These are phyloP conservation scores for Camponotus pennsylvanicus DNA, from an alignment of 1,140 invertebrate species.

Conservation along the genomic window DNA sequence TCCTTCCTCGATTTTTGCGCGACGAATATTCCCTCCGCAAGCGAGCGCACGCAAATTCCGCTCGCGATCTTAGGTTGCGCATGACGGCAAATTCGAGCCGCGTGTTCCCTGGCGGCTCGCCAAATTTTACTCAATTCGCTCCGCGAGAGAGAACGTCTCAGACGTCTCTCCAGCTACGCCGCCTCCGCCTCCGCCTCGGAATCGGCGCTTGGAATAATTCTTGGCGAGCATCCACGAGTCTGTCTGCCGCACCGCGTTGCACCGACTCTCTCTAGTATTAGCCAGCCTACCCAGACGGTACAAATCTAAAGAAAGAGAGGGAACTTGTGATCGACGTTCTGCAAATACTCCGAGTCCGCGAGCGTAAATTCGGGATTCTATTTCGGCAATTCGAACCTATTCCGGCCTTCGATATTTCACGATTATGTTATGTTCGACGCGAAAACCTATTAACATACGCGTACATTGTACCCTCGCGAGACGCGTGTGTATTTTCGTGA, in stretches of 20 bases:
- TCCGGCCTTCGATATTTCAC: conserved; percentile 28
- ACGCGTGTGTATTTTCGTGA: not conserved
- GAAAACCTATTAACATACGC: not conserved
- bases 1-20: not conserved
- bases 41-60: conserved; percentile 14
- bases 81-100: conserved; percentile 12
- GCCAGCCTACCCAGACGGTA: conserved; percentile 28
- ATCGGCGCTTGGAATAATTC: conserved; percentile 51
- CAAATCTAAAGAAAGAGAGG: not conserved
- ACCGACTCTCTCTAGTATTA: conserved; percentile 19
- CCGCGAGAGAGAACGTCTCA: conserved; percentile 5
- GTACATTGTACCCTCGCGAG: conserved; percentile 5
- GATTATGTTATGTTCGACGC: not conserved
- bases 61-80: conserved; percentile 23
- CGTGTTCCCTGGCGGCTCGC: conserved; percentile 29
- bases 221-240: conserved; percentile 36
- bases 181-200: conserved; percentile 28
- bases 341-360: conserved; percentile 18
- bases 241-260: conserved; percentile 22
- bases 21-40: not conserved
- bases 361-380: conserved; percentile 24
- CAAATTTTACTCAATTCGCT: conserved; percentile 39
- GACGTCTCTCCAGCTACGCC: conserved; percentile 23
- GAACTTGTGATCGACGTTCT: conserved; percentile 29
- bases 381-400: conserved; percentile 45